These are phyloP conservation scores for Mirza zaza DNA, from an alignment of 2,113 vertebrate genomes.

Conservation along the genomic window DNA sequence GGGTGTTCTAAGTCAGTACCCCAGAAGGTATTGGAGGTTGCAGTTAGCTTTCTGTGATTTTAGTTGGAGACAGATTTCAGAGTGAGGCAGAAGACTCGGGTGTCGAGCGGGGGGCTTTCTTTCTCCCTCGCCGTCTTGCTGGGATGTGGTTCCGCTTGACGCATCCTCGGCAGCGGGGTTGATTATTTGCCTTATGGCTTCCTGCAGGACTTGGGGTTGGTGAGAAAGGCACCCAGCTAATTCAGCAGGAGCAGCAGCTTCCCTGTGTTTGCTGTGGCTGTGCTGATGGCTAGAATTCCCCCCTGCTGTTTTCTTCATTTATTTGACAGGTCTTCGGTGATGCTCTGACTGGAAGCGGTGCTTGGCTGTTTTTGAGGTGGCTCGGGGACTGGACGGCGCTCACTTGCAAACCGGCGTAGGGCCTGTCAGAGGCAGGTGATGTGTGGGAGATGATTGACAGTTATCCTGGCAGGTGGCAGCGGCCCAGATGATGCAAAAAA, in stretches of 20 bases:
- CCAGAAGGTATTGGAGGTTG: neutral
- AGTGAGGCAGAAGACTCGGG: neutral
- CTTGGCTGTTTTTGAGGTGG: too few relatives aligned
- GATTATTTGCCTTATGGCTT: neutral
- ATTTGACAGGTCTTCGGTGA: neutral
- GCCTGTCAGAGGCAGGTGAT: fast-evolving
- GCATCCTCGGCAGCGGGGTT: neutral
- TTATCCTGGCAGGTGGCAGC: neutral
- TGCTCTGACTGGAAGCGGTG: fast-evolving
- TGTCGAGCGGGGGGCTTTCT: neutral
- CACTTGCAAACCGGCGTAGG: fast-evolving
- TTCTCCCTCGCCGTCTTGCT: neutral
- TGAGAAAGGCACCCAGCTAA: neutral
- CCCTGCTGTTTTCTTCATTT: neutral
- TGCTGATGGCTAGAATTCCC: neutral
- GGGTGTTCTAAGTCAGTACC: neutral
- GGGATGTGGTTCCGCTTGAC: neutral
- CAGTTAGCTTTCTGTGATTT: neutral
- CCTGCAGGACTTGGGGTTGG: neutral
- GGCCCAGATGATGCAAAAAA: neutral
- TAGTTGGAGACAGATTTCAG: neutral
- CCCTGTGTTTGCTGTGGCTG: neutral
- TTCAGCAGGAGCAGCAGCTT: neutral
- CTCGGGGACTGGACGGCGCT: neutral
- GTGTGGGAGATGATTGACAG: fast-evolving